Evolutionary conservation across 2,888 invertebrate genomes (phyloP).

Genomic region (Leptinotarsa tumamoca): DNA sequence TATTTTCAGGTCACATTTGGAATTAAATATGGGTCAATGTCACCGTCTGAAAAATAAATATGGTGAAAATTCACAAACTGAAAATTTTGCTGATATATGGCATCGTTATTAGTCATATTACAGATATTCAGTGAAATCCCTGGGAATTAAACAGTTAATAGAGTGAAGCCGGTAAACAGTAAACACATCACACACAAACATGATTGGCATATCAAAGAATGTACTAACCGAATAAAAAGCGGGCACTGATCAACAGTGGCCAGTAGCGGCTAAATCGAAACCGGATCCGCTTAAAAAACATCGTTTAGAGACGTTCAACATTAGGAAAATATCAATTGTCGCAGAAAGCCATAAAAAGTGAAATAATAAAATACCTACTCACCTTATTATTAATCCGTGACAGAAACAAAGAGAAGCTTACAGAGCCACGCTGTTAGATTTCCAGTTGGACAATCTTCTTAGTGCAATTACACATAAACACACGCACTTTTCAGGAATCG

Average conservation of each 20-base stretch:
- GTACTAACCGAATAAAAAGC: constrained; percentile 37
- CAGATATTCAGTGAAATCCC: background rate
- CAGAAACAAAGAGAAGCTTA: constrained; percentile 67
- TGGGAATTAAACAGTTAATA: background rate
- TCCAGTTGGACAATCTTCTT: constrained; percentile 61
- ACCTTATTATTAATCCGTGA: constrained; percentile 56
- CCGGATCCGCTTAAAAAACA: constrained; percentile 15
- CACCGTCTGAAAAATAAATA: background rate
- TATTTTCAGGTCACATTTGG: background rate
- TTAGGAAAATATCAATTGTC: background rate
- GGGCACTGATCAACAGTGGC: constrained; percentile 26
- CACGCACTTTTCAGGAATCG: constrained; percentile 58
- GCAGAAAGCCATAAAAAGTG: background rate
- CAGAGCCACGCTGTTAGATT: constrained; percentile 67
- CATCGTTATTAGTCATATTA: background rate
- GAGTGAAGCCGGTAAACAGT: constrained; percentile 26
- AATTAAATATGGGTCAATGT: constrained; percentile 8
- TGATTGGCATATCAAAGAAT: constrained; percentile 56
- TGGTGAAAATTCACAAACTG: background rate
- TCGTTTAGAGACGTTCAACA: background rate
- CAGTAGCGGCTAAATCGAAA: constrained; percentile 32
- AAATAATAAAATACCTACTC: constrained; percentile 8
- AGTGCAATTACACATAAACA: constrained; percentile 62
- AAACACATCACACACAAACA: constrained; percentile 53
- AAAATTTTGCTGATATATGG: background rate